These are phyloP conservation scores for Palaemon carinicauda DNA, from an alignment of 1,140 invertebrate species.

Conservation along the genomic window DNA sequence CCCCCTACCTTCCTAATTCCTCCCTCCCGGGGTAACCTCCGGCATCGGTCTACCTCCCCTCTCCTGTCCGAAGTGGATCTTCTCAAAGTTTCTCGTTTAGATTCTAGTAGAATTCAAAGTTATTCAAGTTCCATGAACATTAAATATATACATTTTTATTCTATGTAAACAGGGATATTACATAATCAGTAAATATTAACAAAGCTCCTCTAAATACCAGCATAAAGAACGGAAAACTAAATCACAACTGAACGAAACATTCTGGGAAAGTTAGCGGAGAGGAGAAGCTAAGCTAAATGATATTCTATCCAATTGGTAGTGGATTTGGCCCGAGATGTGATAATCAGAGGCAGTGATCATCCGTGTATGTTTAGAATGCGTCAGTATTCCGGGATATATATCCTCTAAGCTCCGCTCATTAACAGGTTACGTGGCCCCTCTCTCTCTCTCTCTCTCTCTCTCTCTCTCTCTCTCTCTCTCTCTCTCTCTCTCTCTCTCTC, in stretches of 20 bases:
- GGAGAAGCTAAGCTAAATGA: background rate
- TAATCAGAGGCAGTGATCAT: constrained; percentile 34
- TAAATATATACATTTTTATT: too few relatives aligned
- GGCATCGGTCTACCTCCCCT: background rate
- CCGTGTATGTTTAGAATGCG: constrained; percentile 9
- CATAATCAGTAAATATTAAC: too few relatives aligned
- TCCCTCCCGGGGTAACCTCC: background rate
- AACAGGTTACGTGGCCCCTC: background rate
- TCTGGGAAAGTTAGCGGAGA: constrained; percentile 11
- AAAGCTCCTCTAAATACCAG: background rate
- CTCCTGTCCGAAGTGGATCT: background rate
- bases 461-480: constrained; percentile 34
- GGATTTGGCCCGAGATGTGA: constrained; percentile 30
- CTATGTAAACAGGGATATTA: too few relatives aligned
- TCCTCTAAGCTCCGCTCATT: constrained; percentile 13
- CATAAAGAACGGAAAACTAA: background rate
- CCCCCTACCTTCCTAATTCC: background rate
- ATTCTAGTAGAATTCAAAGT: too few relatives aligned
- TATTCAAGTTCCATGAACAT: too few relatives aligned
- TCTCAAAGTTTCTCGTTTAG: background rate
- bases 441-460: constrained; percentile 8
- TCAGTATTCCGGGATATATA: background rate
- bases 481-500: too few relatives aligned
- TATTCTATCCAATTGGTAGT: constrained; percentile 40
- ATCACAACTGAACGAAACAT: background rate